Evolutionary conservation across 2,888 invertebrate genomes (phyloP).

Genomic region (Zygogramma bicolorata): DNA sequence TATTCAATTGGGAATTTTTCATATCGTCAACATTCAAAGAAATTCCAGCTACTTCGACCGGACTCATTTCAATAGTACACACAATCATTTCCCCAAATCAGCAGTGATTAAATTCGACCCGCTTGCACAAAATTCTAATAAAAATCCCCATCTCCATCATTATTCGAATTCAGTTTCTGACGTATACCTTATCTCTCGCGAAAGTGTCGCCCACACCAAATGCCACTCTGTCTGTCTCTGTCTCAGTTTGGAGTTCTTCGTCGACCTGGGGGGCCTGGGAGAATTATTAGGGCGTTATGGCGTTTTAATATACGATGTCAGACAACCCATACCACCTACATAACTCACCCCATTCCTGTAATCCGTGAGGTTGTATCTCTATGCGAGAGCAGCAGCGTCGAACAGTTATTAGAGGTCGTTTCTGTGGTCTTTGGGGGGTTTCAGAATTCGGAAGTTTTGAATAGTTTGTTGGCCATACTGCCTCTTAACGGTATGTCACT

Average conservation of each 20-base stretch:
- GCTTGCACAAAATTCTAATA: not conserved
- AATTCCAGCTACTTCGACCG: no score
- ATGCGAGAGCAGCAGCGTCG: no score
- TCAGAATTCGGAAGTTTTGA: no score
- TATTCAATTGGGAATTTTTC: no score
- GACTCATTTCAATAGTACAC: no score
- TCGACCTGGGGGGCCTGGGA: not conserved
- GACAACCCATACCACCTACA: not conserved
- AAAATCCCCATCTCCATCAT: not conserved
- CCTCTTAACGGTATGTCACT: no score
- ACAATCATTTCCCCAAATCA: no score
- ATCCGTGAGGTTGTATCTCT: not conserved
- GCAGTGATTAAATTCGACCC: not conserved
- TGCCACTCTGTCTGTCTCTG: not conserved
- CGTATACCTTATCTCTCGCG: not conserved
- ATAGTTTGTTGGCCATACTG: no score
- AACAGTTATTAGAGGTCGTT: no score
- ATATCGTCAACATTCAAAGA: no score
- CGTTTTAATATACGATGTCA: not conserved
- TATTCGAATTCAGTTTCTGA: not conserved
- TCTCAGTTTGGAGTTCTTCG: not conserved
- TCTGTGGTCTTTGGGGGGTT: no score
- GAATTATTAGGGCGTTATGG: not conserved
- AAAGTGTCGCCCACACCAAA: not conserved
- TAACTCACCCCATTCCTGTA: not conserved